Base-by-base conservation (phyloP, 2,888 invertebrate genomes). In the Macrosoma leucophasiata region DNA sequence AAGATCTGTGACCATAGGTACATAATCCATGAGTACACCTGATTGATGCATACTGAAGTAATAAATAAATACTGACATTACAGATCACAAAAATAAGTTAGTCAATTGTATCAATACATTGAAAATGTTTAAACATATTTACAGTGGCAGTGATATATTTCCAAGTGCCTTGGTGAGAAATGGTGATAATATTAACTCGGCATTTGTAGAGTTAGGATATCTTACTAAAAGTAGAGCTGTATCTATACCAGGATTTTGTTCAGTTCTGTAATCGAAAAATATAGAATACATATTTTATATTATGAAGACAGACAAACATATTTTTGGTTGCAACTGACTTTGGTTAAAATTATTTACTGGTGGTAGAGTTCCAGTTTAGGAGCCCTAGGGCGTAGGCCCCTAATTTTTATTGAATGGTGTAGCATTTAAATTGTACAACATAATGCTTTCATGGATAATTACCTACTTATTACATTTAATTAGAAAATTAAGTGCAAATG, bases 21-120 rank as follows among this genome's bases (percentile, higher is more conserved):
- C 86, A 67, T 89, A 89, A 54, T 88, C 86, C 65, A 81, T 75
- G 12, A 90, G 55, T 14, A 84, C 82, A 42, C 79, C 82, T 26
- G 79, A 66, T 43, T 78, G 84, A 47, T 84, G 82, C 77, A 85
- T 84, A 44, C 84, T 85, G 41, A 36, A 71, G 12, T 12, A 12
- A 10, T 13, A 13, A 11, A 13, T 26, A 13, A 26, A 19, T 10
- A 14, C 6, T 15, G n/a, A 13, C 13, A 13, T 26, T 9, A 9
- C 13, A 27, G 8, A 13, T 15, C 20, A 7, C 10, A 4, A 21
- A 12, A 10, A 10, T 23, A 19, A 4, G 12, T 6, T 18, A 25
- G 10, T n/a, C 2, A 20, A 21, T 11, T 7, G 13, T 9, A n/a
- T n/a, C n/a, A n/a, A n/a, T n/a, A n/a, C n/a, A n/a, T n/a, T n/a